Percentiles rank a stretch among this genome's conserved stretches.
Evolutionary conservation across 2,113 vertebrate species (phyloP).

Genomic region (Plecotus auritus): DNA sequence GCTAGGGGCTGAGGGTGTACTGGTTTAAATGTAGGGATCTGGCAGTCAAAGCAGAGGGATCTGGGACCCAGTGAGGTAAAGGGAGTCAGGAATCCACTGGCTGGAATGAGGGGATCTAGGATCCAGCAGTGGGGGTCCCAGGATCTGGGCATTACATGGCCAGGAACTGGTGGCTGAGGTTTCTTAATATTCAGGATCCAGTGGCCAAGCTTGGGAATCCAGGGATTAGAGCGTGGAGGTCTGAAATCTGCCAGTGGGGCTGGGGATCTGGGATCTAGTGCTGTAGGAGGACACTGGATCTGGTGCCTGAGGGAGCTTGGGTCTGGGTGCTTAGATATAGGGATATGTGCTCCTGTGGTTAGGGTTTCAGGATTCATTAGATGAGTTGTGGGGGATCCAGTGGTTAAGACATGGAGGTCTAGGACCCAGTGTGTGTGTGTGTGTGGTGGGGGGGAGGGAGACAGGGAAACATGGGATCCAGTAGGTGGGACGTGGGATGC

Average conservation of each 20-base stretch:
- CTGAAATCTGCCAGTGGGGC: background rate
- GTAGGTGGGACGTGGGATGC: background rate
- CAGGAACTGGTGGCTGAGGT: background rate
- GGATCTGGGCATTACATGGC: background rate
- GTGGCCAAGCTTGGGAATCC: background rate
- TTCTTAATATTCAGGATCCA: slow-evolving; percentile 18
- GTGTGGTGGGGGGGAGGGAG: background rate
- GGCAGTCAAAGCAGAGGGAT: background rate
- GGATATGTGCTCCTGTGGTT: background rate
- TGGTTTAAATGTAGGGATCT: background rate
- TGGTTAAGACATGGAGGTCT: background rate
- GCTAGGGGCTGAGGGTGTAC: background rate
- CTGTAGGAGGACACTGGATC: background rate
- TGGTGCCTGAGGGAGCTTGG: background rate
- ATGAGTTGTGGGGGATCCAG: background rate
- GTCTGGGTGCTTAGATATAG: background rate
- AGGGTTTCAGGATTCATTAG: background rate
- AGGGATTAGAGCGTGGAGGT: background rate
- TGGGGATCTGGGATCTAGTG: background rate
- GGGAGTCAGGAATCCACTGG: background rate
- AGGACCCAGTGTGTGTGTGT: background rate
- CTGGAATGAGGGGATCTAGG: background rate
- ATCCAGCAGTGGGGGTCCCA: background rate
- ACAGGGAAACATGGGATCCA: background rate
- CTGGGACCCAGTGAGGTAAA: background rate